phyloP scores from a whole-genome alignment of 2,888 invertebrate genomes.

The Polymixis lichenea region DNA sequence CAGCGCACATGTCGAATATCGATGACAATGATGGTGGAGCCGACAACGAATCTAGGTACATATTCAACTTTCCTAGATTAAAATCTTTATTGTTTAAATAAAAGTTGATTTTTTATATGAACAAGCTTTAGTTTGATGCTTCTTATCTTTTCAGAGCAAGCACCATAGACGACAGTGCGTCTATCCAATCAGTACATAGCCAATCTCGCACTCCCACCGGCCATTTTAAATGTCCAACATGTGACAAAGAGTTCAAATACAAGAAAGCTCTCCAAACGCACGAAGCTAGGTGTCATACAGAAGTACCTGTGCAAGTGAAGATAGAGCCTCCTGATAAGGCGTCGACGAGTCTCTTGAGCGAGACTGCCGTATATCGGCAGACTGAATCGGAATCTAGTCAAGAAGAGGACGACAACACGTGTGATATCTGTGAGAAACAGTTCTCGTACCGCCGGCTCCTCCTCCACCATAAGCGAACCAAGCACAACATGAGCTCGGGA shows the following conservation, averaged over 20 bases:
- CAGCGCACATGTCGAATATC: constrained; percentile 84
- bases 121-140: constrained; percentile 2
- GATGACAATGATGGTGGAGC: constrained; percentile 74
- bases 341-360: constrained; percentile 72
- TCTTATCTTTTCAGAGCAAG: constrained; percentile 74
- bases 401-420: constrained; percentile 86
- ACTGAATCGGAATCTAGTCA: constrained; percentile 84
- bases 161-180: constrained; percentile 76
- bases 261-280: constrained; percentile 79
- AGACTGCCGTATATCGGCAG: constrained; percentile 64
- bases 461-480: constrained; percentile 85
- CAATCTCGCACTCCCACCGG: constrained; percentile 60
- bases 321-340: constrained; percentile 77
- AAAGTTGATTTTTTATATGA: not conserved
- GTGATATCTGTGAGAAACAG: constrained; percentile 87
- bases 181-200: constrained; percentile 76
- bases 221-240: constrained; percentile 76
- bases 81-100: not conserved
- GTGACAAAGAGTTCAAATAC: constrained; percentile 85
- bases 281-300: constrained; percentile 70
- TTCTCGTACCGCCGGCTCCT: constrained; percentile 86
- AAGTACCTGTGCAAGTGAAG: constrained; percentile 74
- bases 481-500: constrained; percentile 86
- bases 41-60: constrained; percentile 79
- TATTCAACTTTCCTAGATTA: constrained; percentile 9